These are phyloP conservation scores for Vidua macroura DNA, from an alignment of 2,113 vertebrate species.

Conservation along the genomic window DNA sequence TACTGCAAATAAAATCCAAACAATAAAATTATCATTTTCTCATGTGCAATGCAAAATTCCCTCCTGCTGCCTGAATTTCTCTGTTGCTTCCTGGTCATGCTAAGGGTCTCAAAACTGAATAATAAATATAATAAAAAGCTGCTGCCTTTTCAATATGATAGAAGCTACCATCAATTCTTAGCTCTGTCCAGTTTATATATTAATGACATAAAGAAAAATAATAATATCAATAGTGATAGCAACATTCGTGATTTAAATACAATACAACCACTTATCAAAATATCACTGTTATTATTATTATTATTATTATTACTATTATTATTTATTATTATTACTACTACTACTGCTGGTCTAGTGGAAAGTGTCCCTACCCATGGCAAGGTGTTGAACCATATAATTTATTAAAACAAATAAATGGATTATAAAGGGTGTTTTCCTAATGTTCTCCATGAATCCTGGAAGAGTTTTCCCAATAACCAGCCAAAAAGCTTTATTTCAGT, in stretches of 20 bases:
- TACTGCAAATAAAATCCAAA: not conserved
- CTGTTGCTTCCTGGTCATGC: not conserved
- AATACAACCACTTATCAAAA: not conserved
- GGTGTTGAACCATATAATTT: not conserved
- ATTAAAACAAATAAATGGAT: not conserved
- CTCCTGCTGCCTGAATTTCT: not conserved
- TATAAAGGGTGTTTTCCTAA: not conserved
- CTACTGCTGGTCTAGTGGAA: not conserved
- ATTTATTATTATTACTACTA: not conserved
- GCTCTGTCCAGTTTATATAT: not conserved
- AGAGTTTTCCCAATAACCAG: not conserved
- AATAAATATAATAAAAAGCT: not conserved
- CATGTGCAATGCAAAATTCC: not conserved
- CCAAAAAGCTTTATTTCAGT: not conserved
- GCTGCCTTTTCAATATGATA: not conserved
- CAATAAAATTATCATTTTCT: not conserved
- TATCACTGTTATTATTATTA: not conserved
- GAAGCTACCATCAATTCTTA: not conserved
- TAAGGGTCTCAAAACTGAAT: not conserved
- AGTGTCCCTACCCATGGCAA: not conserved
- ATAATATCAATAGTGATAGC: not conserved
- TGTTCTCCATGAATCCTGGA: not conserved
- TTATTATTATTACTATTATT: fast-evolving
- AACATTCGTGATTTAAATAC: not conserved
- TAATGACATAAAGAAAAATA: not conserved